Conservation (phyloP, 2,797 vertebrate species). For the Taenioides sp. region DNA sequence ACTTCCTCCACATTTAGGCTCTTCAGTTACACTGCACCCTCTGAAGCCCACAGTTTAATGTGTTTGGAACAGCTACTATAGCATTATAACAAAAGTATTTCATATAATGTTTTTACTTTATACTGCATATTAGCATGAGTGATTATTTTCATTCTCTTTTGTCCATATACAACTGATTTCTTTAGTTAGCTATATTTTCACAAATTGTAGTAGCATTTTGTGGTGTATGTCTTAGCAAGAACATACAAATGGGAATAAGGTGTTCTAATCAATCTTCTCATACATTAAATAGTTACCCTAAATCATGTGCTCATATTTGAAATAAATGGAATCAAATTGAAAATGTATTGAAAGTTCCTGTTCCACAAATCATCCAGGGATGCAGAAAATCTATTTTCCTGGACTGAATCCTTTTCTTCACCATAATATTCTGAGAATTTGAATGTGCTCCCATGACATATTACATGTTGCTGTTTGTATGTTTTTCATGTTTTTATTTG, state of each 20-base stretch:
- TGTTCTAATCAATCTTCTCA: conserved; percentile 49
- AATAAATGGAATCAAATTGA: conserved; percentile 51
- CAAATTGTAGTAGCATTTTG: conserved; percentile 71
- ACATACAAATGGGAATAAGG: conserved; percentile 19
- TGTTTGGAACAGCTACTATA: no score
- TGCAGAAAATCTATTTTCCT: conserved; percentile 64
- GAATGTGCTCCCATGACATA: conserved; percentile 34
- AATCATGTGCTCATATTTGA: conserved; percentile 58
- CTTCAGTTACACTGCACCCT: no score
- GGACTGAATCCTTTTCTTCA: conserved; percentile 47
- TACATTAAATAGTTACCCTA: conserved; percentile 44
- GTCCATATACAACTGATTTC: conserved; percentile 69
- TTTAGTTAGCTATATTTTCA: conserved; percentile 69
- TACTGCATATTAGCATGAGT: no score
- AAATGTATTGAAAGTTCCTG: conserved; percentile 53
- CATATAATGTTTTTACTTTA: no score
- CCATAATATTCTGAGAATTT: conserved; percentile 29
- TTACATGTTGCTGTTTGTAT: conserved; percentile 29
- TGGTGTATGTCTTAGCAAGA: conserved; percentile 49
- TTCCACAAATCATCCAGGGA: conserved; percentile 61
- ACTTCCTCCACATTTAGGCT: no score
- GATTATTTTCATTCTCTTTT: no score
- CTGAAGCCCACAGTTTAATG: no score
- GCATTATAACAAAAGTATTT: no score
- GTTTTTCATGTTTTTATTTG: conserved; percentile 22